Percentiles rank a stretch among this genome's conserved stretches.
Conservation (phyloP, 2,113 vertebrate species). For the Colossoma macropomum region DNA sequence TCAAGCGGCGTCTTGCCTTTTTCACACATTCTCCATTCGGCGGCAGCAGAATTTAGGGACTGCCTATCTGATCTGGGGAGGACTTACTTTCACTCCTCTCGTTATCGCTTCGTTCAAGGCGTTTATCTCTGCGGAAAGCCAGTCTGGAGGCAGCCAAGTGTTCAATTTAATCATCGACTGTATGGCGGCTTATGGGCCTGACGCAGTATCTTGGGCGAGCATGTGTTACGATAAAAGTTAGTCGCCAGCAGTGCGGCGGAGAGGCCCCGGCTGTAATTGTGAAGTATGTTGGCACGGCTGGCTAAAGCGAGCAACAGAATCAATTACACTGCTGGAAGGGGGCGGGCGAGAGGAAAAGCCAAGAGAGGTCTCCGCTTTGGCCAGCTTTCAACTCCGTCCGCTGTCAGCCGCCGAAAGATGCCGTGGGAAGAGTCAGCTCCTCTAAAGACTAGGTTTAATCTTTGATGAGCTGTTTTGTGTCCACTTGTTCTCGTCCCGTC, state of each 20-base stretch:
- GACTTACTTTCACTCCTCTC: constrained; percentile 43
- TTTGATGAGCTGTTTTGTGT: background rate
- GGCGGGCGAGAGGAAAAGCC: background rate
- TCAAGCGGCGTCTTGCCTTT: background rate
- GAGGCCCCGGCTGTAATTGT: constrained; percentile 39
- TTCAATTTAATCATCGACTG: constrained; percentile 51
- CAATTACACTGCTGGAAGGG: constrained; percentile 41
- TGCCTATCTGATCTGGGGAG: constrained; percentile 45
- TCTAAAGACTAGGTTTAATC: constrained; percentile 3
- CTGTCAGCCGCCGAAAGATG: background rate
- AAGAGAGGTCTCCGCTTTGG: constrained; percentile 19
- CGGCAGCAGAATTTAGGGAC: constrained; percentile 17
- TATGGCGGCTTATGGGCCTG: constrained; percentile 41
- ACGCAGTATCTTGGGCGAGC: constrained; percentile 29
- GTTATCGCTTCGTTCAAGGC: constrained; percentile 50
- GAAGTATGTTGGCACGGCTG: constrained; percentile 38
- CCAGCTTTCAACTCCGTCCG: constrained; percentile 22
- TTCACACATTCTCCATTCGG: background rate
- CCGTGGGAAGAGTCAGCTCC: constrained; percentile 15
- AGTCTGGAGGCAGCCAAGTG: constrained; percentile 47
- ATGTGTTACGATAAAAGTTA: constrained; percentile 48
- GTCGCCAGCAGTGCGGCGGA: constrained; percentile 10
- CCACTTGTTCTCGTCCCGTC: constrained; percentile 25
- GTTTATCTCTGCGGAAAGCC: constrained; percentile 47
- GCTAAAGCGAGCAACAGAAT: constrained; percentile 38